phyloP scores from a whole-genome alignment of 2,888 invertebrate genomes.

The Ophion ventricosus region DNA sequence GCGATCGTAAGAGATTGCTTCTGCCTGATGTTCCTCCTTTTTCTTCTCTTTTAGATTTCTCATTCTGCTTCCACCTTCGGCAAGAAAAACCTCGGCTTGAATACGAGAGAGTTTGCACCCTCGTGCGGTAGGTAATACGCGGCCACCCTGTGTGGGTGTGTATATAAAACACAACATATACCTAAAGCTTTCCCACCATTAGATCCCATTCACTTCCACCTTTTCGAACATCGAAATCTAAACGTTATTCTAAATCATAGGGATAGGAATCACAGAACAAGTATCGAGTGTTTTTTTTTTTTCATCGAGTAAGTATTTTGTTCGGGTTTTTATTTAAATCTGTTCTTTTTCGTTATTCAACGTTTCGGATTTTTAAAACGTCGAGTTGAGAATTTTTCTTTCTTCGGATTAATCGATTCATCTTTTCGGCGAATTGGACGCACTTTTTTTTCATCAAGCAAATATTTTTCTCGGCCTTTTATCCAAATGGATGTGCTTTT shows the following conservation, averaged over 20 bases:
- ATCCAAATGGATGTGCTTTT: too few relatives aligned
- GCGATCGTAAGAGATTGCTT: slow-evolving; percentile 67
- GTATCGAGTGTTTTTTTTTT: neutral
- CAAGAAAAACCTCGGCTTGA: slow-evolving; percentile 46
- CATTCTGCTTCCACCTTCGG: slow-evolving; percentile 13
- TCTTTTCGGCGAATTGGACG: too few relatives aligned
- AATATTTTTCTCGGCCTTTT: too few relatives aligned
- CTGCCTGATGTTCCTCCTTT: slow-evolving; percentile 59
- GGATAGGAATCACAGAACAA: neutral
- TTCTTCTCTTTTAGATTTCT: slow-evolving; percentile 24
- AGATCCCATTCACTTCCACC: neutral
- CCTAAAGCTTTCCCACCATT: neutral
- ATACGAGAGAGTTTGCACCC: slow-evolving; percentile 33
- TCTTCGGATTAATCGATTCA: too few relatives aligned
- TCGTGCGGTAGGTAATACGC: neutral
- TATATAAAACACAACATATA: neutral
- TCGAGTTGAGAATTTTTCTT: too few relatives aligned
- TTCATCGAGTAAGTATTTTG: neutral
- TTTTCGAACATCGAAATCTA: neutral
- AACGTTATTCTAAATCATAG: neutral
- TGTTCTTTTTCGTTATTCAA: too few relatives aligned
- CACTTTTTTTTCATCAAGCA: too few relatives aligned
- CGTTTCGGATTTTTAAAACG: too few relatives aligned
- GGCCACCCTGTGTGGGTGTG: neutral
- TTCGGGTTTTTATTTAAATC: neutral